phyloP scores from a whole-genome alignment of 2,113 vertebrate genomes.

The Amazona vittata region DNA sequence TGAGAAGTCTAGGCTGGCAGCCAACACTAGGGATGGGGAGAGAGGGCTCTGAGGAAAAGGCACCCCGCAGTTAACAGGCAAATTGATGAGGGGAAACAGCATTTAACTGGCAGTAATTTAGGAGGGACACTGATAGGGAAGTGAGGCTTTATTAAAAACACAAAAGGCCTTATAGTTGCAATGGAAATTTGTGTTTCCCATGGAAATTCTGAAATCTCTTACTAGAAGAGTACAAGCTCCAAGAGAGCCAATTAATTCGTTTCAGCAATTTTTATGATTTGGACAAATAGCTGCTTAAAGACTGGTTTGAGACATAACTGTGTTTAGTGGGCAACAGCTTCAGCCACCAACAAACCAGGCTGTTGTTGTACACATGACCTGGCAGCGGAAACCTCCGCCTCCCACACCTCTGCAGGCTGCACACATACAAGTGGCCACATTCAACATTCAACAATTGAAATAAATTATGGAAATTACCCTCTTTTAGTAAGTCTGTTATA shows the following conservation, averaged over 20 bases:
- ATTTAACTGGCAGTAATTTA: constrained; percentile 17
- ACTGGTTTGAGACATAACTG: not conserved
- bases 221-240: not conserved
- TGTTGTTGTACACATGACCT: fast-evolving
- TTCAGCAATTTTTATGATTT: constrained; percentile 45
- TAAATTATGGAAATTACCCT: constrained; percentile 77
- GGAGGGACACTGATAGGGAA: not conserved
- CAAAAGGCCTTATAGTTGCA: not conserved
- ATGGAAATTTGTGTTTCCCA: constrained; percentile 27
- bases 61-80: not conserved
- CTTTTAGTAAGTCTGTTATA: constrained; percentile 91
- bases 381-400: not conserved
- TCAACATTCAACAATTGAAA: not conserved
- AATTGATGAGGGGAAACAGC: constrained; percentile 38
- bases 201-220: constrained; percentile 17
- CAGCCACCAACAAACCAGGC: not conserved
- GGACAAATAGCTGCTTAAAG: not conserved
- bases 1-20: constrained; percentile 22
- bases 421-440: not conserved
- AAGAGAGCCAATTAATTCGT: constrained; percentile 36
- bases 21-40: not conserved
- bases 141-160: constrained; percentile 29
- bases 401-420: not conserved
- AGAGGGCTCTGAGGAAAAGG: not conserved
- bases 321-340: not conserved